phyloP scores from a whole-genome alignment of 1,140 invertebrate species.

The Hydropsyche tenuis region DNA sequence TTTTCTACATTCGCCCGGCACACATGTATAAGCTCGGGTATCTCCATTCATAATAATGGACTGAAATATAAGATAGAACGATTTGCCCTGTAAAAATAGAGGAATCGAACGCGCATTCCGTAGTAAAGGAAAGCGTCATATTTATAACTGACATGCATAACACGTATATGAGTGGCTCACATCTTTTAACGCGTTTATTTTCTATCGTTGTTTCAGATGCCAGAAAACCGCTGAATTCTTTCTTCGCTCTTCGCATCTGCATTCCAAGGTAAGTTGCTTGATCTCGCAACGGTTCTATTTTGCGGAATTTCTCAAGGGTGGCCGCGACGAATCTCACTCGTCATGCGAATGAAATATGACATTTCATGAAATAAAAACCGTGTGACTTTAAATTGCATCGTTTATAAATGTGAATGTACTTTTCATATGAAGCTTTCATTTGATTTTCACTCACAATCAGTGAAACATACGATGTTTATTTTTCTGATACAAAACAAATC shows the following conservation, averaged over 20 bases:
- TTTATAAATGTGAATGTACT: too few species aligned
- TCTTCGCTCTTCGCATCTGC: slow-evolving; percentile 8
- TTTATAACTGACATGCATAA: background rate
- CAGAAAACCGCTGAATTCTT: slow-evolving; percentile 25
- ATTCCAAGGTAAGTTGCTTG: slow-evolving; percentile 18
- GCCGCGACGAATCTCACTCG: background rate
- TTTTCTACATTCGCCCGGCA: too few species aligned
- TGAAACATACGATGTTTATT: background rate
- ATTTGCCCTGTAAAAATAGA: background rate
- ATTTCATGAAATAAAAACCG: background rate
- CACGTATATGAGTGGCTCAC: background rate
- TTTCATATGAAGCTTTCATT: background rate
- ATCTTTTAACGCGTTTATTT: slow-evolving; percentile 12
- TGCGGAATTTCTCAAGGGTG: slow-evolving; percentile 27
- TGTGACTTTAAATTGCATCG: too few species aligned
- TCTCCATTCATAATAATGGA: too few species aligned
- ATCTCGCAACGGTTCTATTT: slow-evolving; percentile 7
- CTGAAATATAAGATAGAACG: too few species aligned
- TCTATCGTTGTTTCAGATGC: slow-evolving; percentile 17
- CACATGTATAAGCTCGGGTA: too few species aligned
- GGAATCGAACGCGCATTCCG: background rate
- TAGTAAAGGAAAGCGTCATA: too few species aligned
- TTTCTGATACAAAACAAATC: too few species aligned
- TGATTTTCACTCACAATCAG: background rate
- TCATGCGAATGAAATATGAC: slow-evolving; percentile 13